Evolutionary conservation across 1,140 invertebrate genomes (phyloP), one percentile per base, ranked within the genome.

Genomic region (Drosophila biarmipes): DNA sequence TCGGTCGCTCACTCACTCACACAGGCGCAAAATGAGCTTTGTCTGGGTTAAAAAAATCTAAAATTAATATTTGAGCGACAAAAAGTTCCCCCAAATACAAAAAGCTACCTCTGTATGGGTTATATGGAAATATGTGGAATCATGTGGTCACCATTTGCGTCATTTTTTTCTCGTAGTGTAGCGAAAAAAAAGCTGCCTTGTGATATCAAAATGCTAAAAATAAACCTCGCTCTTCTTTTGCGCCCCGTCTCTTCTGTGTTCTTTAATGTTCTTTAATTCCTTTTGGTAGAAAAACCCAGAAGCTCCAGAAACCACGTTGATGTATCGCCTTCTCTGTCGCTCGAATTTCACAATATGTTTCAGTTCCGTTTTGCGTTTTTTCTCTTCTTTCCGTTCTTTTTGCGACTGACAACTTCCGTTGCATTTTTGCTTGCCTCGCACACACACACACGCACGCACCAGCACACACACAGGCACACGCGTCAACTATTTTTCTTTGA

Each of bases 51-150:
- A 73, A 80, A 76, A 61, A 73, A 76, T 87, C 82, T 87, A 87
- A 87, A 87, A 89, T 87, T 87, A 87, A 87, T 87, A 87, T 89
- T 89, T 89, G 73, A 81, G 81, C 81, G 82, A 85, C 82, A 85
- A 68, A 82, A 84, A 77, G 57, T 77, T 67, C 31, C 51, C 51
- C 62, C 24, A 62, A 62, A 59, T 29, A 56, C 42, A 27, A 46
- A 49, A 49, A 51, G 15, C 35, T 49, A 49, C 38, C 46, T 29
- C 24, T 64, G 76, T 77, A 58, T 42, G 51, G 62, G 80, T 75
- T 71, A 84, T 84, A 78, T 87, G 81, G 82, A 85, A 85, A 78
- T 85, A 85, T 82, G 63, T 82, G 74, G 69, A 84, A 87, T 87
- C 84, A 87, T 87, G 82, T 87, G 82, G 84, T 76, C 64, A 52